phyloP scores from a whole-genome alignment of 2,888 invertebrate species.

The Drosophila hamatofila region DNA sequence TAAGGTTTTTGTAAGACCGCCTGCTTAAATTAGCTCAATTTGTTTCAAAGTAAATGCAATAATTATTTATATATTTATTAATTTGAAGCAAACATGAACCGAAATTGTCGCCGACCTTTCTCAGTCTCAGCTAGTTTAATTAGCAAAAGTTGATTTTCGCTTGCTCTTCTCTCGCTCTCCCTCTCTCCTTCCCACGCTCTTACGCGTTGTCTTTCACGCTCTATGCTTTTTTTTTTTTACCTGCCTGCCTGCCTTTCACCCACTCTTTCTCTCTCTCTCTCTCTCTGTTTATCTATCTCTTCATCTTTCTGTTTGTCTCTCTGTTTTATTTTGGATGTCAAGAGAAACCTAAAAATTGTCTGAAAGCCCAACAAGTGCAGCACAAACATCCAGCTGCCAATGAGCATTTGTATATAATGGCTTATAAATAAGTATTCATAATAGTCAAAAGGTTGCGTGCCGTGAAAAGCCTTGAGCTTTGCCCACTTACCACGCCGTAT shows the following conservation, averaged over 20 bases:
- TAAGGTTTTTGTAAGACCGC: no score
- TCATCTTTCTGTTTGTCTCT: neutral
- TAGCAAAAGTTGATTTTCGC: neutral
- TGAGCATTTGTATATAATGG: neutral
- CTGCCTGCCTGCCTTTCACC: no score
- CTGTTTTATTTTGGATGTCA: constrained; percentile 5
- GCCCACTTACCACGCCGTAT: constrained; percentile 84
- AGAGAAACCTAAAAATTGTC: constrained; percentile 16
- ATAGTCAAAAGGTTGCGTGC: constrained; percentile 14
- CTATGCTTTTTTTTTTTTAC: no score
- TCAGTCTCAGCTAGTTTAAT: constrained; percentile 5
- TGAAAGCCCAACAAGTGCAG: constrained; percentile 9
- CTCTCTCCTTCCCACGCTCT: neutral
- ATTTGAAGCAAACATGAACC: neutral
- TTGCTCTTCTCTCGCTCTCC: neutral
- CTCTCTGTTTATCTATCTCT: neutral
- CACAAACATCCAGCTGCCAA: constrained; percentile 5
- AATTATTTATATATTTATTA: neutral
- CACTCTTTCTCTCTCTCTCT: neutral
- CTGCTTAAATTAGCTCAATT: no score
- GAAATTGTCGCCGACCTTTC: neutral
- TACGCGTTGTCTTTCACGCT: neutral
- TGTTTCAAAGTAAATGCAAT: no score
- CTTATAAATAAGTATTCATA: constrained; percentile 16
- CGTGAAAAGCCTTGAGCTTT: constrained; percentile 5